Conservation (phyloP, 2,888 invertebrate species). For the Cyclophora albipunctata region DNA sequence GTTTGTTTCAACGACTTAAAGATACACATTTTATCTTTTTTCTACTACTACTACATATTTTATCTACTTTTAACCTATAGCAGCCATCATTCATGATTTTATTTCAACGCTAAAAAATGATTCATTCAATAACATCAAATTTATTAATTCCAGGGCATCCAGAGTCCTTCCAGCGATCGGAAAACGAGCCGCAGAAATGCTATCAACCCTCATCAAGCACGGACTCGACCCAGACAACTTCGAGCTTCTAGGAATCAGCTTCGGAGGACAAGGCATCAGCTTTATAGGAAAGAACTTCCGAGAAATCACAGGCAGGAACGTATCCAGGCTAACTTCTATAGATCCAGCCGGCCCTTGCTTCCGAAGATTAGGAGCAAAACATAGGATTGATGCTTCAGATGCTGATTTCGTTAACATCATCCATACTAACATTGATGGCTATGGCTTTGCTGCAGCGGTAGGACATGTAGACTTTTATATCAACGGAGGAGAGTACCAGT, state of each 20-base stretch:
- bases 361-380: conserved; percentile 19
- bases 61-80: no score
- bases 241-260: conserved; percentile 20
- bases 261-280: conserved; percentile 23
- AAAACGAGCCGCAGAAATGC: conserved; percentile 20
- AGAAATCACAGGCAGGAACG: conserved; percentile 19
- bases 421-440: conserved; percentile 23
- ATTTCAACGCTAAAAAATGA: no score
- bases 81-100: no score
- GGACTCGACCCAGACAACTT: conserved; percentile 23
- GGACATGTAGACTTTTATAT: conserved; percentile 13
- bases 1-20: no score
- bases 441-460: conserved; percentile 21
- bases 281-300: conserved; percentile 22
- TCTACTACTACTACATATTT: no score
- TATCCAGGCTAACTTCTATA: conserved; percentile 20
- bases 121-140: no score
- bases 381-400: conserved; percentile 23
- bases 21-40: no score
- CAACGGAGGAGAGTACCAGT: conserved; percentile 25
- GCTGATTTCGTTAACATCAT: conserved; percentile 24
- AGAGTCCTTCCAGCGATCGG: conserved; percentile 20
- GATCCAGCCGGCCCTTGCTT: conserved; percentile 27
- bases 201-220: conserved; percentile 15
- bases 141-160: conserved; percentile 10